Base-by-base conservation (phyloP, 2,888 invertebrate genomes). In the Icerya purchasi region DNA sequence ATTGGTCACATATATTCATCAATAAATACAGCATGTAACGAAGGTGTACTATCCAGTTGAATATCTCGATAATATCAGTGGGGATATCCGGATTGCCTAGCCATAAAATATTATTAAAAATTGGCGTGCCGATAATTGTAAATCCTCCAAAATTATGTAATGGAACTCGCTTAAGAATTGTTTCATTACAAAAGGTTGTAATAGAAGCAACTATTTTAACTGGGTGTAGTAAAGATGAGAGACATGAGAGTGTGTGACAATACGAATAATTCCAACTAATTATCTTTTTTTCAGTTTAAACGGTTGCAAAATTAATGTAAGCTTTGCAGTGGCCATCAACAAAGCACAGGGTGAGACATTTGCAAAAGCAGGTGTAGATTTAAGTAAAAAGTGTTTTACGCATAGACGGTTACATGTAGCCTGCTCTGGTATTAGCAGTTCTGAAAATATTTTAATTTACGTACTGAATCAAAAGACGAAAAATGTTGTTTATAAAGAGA, bases 131-230 rank as follows among this genome's bases (percentile, higher is more conserved):
- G 19, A 36, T 36, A 36, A 36, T 36, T 36, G 5, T 36, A 36
- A 36, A 36, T 36, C 36, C 36, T 36, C 36, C 36, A 36, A 36
- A 36, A 36, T 36, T 5, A 36, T 36, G 36, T 36, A 36, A 36
- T 36, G 36, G 36, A 36, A 36, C 36, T 36, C 36, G 36, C 36
- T 36, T 36, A 36, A 36, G 14, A 36, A 36, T 36, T 36, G 36
- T 36, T 36, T 36, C 36, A 36, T 36, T 36, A 36, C 36, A 36
- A 36, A 36, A 5, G 36, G 14, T 8, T 36, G 36, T 8, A 14
- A 36, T 53, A 53, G 66, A 63, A 66, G n/a, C 66, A 23, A 62
- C 62, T 52, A 67, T 68, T 65, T 65, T 66, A 60, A 64, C 60
- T 22, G 65, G 67, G 54, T 61, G 66, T 62, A 64, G 62, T 36